Evolutionary conservation across 2,113 vertebrate genomes (phyloP).

Genomic region (Nipponia nippon): DNA sequence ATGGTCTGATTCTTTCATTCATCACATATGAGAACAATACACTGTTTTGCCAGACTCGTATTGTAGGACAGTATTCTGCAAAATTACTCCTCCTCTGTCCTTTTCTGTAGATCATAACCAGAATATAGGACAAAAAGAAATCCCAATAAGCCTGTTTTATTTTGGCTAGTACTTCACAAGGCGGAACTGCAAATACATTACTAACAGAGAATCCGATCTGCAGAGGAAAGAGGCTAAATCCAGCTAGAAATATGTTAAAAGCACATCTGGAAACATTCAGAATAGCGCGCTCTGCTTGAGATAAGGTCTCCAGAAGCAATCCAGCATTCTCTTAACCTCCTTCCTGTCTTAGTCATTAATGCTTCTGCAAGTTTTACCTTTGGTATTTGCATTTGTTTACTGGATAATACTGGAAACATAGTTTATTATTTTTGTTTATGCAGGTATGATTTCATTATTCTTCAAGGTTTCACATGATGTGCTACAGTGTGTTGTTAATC

Average conservation of each 20-base stretch:
- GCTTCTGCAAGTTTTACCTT: not conserved
- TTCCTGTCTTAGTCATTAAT: not conserved
- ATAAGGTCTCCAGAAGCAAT: not conserved
- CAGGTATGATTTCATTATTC: not conserved
- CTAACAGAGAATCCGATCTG: not conserved
- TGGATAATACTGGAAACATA: not conserved
- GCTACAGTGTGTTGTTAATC: not conserved
- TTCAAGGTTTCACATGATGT: not conserved
- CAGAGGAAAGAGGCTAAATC: not conserved
- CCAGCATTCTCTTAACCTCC: not conserved
- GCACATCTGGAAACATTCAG: not conserved
- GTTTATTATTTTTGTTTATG: not conserved
- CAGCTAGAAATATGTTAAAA: not conserved
- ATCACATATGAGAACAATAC: not conserved
- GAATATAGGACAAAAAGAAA: not conserved
- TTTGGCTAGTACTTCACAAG: not conserved
- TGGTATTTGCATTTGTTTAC: not conserved
- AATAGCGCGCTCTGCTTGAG: not conserved
- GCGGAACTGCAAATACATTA: not conserved
- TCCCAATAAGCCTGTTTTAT: not conserved
- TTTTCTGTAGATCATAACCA: not conserved
- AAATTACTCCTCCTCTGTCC: not conserved
- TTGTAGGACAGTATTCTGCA: not conserved
- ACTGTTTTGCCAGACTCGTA: not conserved
- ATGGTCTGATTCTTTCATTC: not conserved